Evolutionary conservation across 64 coral and sea anemone genomes (phyloP).

Genomic region (Trachythela sp.): DNA sequence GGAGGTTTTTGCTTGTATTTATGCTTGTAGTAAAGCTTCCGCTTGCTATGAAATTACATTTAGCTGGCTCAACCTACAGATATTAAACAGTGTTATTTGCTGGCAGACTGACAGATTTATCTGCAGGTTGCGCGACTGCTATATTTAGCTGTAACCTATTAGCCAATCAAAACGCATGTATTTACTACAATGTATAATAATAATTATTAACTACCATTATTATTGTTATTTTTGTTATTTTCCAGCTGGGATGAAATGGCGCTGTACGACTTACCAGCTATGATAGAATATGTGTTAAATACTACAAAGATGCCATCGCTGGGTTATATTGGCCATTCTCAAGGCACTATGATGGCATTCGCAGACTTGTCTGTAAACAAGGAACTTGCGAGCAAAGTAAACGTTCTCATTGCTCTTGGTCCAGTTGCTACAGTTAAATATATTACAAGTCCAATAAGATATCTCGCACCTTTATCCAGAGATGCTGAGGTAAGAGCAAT

Average conservation of each 20-base stretch:
- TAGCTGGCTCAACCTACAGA: too few relatives aligned
- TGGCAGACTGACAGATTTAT: too few relatives aligned
- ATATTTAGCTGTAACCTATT: too few relatives aligned
- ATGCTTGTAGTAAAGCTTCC: too few relatives aligned
- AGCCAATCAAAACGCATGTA: too few relatives aligned
- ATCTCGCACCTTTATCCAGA: neutral
- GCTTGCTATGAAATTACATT: too few relatives aligned
- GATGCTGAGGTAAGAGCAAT: neutral
- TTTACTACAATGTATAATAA: too few relatives aligned
- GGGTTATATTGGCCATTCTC: neutral
- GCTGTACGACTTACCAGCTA: neutral
- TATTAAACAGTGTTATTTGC: too few relatives aligned
- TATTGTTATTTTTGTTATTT: neutral
- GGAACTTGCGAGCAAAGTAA: neutral
- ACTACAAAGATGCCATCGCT: neutral
- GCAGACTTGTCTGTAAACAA: neutral
- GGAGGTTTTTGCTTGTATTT: too few relatives aligned
- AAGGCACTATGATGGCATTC: neutral
- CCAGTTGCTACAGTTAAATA: neutral
- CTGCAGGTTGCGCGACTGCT: too few relatives aligned
- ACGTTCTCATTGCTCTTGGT: neutral
- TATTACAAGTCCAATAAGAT: slow-evolving; percentile 1
- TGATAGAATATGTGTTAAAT: neutral
- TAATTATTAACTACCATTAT: neutral
- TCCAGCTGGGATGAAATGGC: slow-evolving; percentile 11